Base-by-base conservation (phyloP, 2,888 invertebrate species). In the Tiphia femorata region DNA sequence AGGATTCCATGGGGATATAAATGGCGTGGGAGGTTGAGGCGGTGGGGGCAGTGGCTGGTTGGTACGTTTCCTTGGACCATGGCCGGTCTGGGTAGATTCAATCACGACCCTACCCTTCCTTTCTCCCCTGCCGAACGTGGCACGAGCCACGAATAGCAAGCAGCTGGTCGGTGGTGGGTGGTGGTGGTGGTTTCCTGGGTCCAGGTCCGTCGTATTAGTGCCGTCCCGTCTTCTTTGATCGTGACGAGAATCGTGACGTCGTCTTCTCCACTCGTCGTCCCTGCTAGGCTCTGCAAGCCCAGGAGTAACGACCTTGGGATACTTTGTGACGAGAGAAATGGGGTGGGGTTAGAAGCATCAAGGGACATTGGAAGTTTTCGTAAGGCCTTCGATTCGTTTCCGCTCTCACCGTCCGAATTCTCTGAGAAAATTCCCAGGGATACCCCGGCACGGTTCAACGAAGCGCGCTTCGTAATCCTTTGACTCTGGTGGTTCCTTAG, bases 121-220 rank as follows among this genome's bases (percentile, higher is more conserved):
- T n/a, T n/a, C n/a, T n/a, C n/a, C n/a, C 59, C 48, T 54, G 54
- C 75, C 72, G 66, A 64, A 49, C 63, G 62, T n/a, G 70, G 66
- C 65, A 74, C 76, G 71, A 70, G 62, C 63, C 52, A 54, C 65
- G 78, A 78, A 80, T 80, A 79, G 72, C 70, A 79, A 80, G 51
- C 72, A 74, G 73, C 60, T 65, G 59, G 60, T 63, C 40, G 44
- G 21, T 48, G n/a, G n/a, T n/a, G n/a, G n/a, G n/a, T n/a, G n/a
- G n/a, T n/a, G n/a, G n/a, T n/a, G 14, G 12, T 29, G 12, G 33
- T 33, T 33, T n/a, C 33, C 12, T n/a, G 33, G 14, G 33, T n/a
- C 49, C 40, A 17, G 67, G 57, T n/a, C n/a, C n/a, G n/a, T n/a
- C n/a, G n/a, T 64, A 70, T 68, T 68, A 68, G 52, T 54, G 40